Evolutionary conservation across 2,888 invertebrate genomes (phyloP).

Genomic region (Eupithecia vulgata): DNA sequence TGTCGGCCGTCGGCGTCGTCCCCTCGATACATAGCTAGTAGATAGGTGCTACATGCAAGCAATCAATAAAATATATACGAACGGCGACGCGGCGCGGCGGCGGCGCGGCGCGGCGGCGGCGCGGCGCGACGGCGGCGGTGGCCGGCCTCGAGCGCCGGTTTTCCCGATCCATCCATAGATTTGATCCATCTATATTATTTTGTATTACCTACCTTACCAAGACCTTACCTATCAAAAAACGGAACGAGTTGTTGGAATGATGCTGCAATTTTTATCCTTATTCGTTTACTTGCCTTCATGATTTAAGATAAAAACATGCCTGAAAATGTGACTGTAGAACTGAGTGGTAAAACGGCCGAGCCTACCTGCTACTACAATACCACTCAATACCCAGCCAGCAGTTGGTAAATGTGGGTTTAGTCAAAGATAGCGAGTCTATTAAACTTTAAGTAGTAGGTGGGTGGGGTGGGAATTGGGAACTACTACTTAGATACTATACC

Average conservation of each 20-base stretch:
- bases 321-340: no score
- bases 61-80: constrained; percentile 52
- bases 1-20: neutral
- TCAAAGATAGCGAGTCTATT: no score
- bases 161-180: constrained; percentile 5
- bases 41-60: constrained; percentile 45
- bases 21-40: constrained; percentile 16
- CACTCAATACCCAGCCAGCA: no score
- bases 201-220: no score
- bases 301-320: no score
- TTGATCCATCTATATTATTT: no score
- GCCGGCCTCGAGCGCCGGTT: neutral
- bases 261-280: neutral
- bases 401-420: no score
- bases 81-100: neutral
- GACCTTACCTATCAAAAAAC: neutral
- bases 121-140: neutral
- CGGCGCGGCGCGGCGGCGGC: neutral
- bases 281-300: neutral
- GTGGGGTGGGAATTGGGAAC: no score
- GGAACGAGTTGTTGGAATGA: neutral
- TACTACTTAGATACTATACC: no score
- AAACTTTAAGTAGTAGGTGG: no score
- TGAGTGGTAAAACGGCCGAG: no score
- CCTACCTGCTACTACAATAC: no score